Base-by-base conservation (phyloP, 1,140 invertebrate species). In the Anoplophora glabripennis region DNA sequence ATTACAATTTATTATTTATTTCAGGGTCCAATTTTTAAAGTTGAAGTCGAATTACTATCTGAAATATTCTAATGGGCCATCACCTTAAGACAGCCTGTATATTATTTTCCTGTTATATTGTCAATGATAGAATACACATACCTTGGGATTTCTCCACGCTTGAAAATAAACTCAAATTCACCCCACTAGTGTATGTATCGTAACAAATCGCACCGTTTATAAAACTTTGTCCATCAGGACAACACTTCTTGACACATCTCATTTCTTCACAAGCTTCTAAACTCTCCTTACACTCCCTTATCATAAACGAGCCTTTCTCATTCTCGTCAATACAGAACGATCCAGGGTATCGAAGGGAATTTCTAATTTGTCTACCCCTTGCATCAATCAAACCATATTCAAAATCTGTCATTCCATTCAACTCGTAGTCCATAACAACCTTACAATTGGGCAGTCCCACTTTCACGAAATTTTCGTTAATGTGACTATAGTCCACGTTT, bases 171-270 rank as follows among this genome's bases (percentile, higher is more conserved):
- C 17, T 52, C 49, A 59, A 40, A 58, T 59, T 53, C 17, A 68
- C 7, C 8, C 68, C 68, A 40, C 66, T 40, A 8, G 38, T 36
- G 38, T 62, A 67, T 0, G 66, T 70, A 53, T 70, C 57, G 15
- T 28, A 14, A 54, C 68, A 70, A 9, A 52, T 53, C 0, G 48
- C 10, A 34, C 66, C 66, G 14, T 54, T 57, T 10, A 70, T 63
- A 28, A 55, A 70, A 45, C 68, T 70, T 36, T 70, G 66, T 3
- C 68, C 68, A 60, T 70, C 68, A 4, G 64, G 62, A 41, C 68
- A 70, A 35, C 68, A 70, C 37, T 70, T 70, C 15, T 52, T 61
- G 5, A 68, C 55, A 34, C 68, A 70, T 41, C 45, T 66, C 3
- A 45, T 55, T 3, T 45, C 12, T 8, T 51, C 36, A 54, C 68